A percentile compares a stretch with the other conserved stretches of the same genome.
These are phyloP conservation scores for Cichladusa arquata DNA, from an alignment of 2,113 vertebrate species.

Conservation along the genomic window DNA sequence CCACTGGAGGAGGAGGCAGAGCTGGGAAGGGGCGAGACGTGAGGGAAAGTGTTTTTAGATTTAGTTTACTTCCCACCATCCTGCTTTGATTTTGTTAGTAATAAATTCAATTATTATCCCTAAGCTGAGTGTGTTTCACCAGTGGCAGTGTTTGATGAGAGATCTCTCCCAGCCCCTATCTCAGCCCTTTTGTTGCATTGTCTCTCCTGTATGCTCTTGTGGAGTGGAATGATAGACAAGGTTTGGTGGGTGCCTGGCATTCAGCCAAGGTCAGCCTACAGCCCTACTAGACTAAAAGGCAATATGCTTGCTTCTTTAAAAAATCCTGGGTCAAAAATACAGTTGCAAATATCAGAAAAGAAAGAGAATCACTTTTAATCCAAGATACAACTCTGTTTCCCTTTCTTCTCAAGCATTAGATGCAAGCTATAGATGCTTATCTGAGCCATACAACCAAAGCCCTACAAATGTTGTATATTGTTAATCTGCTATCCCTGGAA, in stretches of 20 bases:
- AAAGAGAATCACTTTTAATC: not conserved
- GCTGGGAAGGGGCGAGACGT: no score
- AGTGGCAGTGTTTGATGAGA: not conserved
- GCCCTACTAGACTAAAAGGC: not conserved
- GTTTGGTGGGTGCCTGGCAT: not conserved
- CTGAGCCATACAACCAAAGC: not conserved
- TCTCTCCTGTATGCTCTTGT: rapidly evolving
- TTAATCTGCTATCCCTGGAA: not conserved
- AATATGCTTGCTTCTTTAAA: not conserved
- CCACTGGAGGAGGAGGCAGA: no score
- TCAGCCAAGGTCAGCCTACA: not conserved
- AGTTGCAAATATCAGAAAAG: not conserved
- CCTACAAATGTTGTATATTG: not conserved
- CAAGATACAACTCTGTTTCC: not conserved
- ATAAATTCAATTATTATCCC: not conserved
- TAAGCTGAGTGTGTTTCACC: not conserved
- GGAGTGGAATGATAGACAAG: not conserved
- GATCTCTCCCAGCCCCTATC: not conserved
- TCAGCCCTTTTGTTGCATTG: not conserved
- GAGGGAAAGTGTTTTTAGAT: no score
- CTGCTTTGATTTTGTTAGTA: not conserved
- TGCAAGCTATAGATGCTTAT: not conserved
- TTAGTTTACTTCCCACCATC: no score
- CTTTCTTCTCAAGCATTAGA: not conserved
- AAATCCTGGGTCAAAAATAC: not conserved